Evolutionary conservation across 2,888 invertebrate genomes (phyloP).

Genomic region (Proisotoma minuta): DNA sequence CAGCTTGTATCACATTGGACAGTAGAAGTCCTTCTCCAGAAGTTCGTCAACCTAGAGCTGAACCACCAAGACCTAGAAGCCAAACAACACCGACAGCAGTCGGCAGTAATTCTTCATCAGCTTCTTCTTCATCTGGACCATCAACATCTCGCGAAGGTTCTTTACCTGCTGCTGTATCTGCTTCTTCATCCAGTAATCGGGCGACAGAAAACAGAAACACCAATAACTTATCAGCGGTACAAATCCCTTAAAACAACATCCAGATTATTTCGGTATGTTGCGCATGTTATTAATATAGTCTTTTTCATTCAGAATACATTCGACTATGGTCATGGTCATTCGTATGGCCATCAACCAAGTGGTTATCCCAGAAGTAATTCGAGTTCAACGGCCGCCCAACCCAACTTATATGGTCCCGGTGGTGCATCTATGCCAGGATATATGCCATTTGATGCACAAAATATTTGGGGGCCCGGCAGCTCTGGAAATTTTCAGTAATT

Average conservation of each 20-base stretch:
- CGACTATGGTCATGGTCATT: slow-evolving; percentile 9
- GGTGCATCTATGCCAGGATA: slow-evolving; percentile 5
- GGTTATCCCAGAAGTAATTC: slow-evolving; percentile 14
- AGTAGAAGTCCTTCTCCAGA: slow-evolving; percentile 19
- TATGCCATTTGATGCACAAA: slow-evolving; percentile 7
- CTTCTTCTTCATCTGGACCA: slow-evolving; percentile 9
- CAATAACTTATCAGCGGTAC: slow-evolving; percentile 2
- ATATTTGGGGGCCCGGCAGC: slow-evolving; percentile 8
- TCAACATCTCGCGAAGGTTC: too few relatives aligned
- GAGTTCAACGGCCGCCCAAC: background rate
- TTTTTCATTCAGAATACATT: slow-evolving; percentile 8
- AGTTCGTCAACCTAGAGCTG: background rate
- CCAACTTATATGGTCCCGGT: background rate
- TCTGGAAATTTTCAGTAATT: slow-evolving; percentile 7
- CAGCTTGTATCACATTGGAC: slow-evolving; percentile 25
- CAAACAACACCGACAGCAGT: background rate
- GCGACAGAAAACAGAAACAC: too few relatives aligned
- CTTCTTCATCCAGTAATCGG: too few relatives aligned
- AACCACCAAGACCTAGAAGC: background rate
- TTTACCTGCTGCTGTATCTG: background rate
- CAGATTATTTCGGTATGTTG: background rate
- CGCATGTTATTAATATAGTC: background rate
- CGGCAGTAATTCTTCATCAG: background rate
- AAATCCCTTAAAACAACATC: background rate
- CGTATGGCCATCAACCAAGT: slow-evolving; percentile 12